A percentile compares a stretch with the other conserved stretches of the same genome.
Conservation (phyloP, 2,113 vertebrate species). For the Bucco capensis region DNA sequence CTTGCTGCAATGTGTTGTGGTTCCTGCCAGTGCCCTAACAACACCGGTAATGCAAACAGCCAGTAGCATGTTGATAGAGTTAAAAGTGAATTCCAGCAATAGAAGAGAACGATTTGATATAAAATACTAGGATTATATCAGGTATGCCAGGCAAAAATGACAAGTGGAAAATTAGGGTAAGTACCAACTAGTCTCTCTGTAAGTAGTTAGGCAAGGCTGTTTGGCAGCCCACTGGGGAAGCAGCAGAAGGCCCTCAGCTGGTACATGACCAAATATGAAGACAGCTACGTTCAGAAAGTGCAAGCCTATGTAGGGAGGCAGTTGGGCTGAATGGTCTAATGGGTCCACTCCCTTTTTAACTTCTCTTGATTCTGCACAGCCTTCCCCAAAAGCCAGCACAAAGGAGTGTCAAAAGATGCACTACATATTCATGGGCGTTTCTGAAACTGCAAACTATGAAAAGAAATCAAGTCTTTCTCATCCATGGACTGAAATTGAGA, state of each 20-base stretch:
- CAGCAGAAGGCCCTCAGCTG: neutral
- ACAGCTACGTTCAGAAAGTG: neutral
- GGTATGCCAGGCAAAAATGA: neutral
- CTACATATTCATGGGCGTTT: constrained; percentile 51
- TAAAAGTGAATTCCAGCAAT: neutral
- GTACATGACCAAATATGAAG: fast-evolving
- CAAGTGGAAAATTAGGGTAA: neutral
- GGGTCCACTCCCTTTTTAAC: neutral
- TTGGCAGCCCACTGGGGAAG: neutral
- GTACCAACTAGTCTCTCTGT: neutral
- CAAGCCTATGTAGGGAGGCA: neutral
- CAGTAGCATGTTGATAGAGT: fast-evolving
- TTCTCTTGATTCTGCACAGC: neutral
- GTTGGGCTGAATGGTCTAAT: neutral
- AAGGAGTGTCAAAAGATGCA: neutral
- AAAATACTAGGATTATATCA: neutral
- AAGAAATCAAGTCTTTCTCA: constrained; percentile 55
- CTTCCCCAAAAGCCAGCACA: neutral
- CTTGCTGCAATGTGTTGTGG: neutral
- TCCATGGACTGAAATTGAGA: constrained; percentile 59
- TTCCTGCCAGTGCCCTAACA: neutral
- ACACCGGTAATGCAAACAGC: fast-evolving
- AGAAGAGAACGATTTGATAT: neutral
- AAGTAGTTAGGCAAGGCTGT: neutral
- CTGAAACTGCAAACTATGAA: constrained; percentile 55